phyloP scores from a whole-genome alignment of 2,888 invertebrate species.

The Nomada flava region DNA sequence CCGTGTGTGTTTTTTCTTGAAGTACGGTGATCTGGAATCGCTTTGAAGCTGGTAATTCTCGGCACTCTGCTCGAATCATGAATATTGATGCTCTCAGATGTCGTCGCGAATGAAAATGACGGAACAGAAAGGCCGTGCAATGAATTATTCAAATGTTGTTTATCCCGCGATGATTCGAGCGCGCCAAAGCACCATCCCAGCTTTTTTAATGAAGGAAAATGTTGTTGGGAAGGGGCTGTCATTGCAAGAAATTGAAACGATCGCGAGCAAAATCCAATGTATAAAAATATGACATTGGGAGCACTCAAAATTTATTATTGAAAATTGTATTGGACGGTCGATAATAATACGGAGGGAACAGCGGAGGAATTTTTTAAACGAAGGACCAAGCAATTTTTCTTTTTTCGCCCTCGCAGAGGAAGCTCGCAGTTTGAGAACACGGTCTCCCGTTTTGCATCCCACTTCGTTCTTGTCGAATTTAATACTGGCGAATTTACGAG shows the following conservation, averaged over 20 bases:
- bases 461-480: conserved; percentile 60
- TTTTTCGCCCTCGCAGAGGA: neutral
- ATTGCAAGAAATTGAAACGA: too few relatives aligned
- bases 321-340: too few relatives aligned
- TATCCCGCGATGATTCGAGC: conserved; percentile 7
- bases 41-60: neutral
- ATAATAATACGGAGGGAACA: too few relatives aligned
- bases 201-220: neutral
- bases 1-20: neutral
- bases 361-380: neutral
- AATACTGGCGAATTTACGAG: conserved; percentile 67
- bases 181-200: neutral
- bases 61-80: conserved; percentile 14
- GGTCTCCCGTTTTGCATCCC: conserved; percentile 2
- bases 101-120: conserved; percentile 17
- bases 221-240: too few relatives aligned
- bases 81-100: conserved; percentile 22
- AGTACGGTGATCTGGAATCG: neutral
- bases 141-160: conserved; percentile 38
- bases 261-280: too few relatives aligned
- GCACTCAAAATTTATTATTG: too few relatives aligned
- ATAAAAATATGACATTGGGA: too few relatives aligned
- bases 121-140: conserved; percentile 8
- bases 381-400: neutral
- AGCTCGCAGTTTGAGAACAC: neutral